Evolutionary conservation across 64 coral and sea anemone species (phyloP).

Genomic region (Acropora tenuis): DNA sequence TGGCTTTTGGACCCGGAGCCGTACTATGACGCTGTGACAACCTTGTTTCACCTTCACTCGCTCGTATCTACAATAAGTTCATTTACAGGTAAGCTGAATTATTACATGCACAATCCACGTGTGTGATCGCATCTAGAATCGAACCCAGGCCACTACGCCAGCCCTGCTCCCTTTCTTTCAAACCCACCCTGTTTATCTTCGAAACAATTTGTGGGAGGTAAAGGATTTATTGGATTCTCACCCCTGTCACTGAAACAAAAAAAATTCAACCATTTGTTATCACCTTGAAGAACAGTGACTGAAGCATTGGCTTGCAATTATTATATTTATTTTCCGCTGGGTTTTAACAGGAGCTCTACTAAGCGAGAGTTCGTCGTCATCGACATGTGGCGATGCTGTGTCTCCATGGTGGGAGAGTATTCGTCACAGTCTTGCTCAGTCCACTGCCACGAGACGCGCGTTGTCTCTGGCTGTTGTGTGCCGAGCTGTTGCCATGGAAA

Average conservation of each 20-base stretch:
- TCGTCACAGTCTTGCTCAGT: slow-evolving; percentile 89
- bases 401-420: slow-evolving; percentile 92
- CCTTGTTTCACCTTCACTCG: slow-evolving; percentile 46
- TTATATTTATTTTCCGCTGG: neutral
- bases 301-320: neutral
- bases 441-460: slow-evolving; percentile 61
- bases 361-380: neutral
- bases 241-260: no score
- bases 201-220: no score
- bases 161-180: no score
- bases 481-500: slow-evolving; percentile 84
- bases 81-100: slow-evolving; percentile 38
- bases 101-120: no score
- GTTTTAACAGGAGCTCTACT: neutral
- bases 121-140: no score
- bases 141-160: no score
- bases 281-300: neutral
- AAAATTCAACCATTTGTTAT: neutral
- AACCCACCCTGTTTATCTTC: no score
- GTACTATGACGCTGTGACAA: slow-evolving; percentile 5
- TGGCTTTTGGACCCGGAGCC: slow-evolving; percentile 39
- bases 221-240: no score
- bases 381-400: slow-evolving; percentile 26
- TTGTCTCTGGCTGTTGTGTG: slow-evolving; percentile 78
- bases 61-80: slow-evolving; percentile 73